These are phyloP conservation scores for Pandion haliaetus DNA, from an alignment of 2,113 vertebrate species.

Conservation along the genomic window DNA sequence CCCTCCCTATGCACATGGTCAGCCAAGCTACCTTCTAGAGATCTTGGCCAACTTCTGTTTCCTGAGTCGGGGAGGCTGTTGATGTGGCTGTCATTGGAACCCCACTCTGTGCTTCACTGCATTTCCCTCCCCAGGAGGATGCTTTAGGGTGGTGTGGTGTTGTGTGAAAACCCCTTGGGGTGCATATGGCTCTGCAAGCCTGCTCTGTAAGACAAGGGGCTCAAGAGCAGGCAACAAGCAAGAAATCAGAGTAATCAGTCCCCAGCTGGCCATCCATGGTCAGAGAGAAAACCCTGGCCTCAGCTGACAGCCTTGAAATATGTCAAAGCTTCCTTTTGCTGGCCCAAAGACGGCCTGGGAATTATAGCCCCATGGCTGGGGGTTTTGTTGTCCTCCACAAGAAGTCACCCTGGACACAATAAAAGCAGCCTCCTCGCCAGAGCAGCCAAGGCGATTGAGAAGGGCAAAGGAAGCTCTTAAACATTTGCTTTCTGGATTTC, in stretches of 20 bases:
- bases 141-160: not conserved
- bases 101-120: not conserved
- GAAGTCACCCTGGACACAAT: not conserved
- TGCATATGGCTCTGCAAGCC: not conserved
- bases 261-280: accelerated
- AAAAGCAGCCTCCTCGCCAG: not conserved
- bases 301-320: not conserved
- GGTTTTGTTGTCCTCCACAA: not conserved
- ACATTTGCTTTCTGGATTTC: slow-evolving; percentile 1
- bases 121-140: not conserved
- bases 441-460: not conserved
- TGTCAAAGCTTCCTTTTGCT: not conserved
- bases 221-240: not conserved
- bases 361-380: not conserved
- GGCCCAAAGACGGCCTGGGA: not conserved
- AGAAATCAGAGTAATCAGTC: not conserved
- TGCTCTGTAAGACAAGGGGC: not conserved
- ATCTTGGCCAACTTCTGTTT: not conserved
- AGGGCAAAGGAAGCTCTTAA: not conserved
- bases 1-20: not conserved
- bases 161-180: not conserved
- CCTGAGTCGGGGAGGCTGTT: accelerated
- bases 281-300: not conserved
- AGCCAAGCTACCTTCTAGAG: not conserved
- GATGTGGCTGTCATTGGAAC: not conserved